These are phyloP conservation scores for Dasysyrphus albostriatus DNA, from an alignment of 2,888 invertebrate genomes.

Conservation along the genomic window DNA sequence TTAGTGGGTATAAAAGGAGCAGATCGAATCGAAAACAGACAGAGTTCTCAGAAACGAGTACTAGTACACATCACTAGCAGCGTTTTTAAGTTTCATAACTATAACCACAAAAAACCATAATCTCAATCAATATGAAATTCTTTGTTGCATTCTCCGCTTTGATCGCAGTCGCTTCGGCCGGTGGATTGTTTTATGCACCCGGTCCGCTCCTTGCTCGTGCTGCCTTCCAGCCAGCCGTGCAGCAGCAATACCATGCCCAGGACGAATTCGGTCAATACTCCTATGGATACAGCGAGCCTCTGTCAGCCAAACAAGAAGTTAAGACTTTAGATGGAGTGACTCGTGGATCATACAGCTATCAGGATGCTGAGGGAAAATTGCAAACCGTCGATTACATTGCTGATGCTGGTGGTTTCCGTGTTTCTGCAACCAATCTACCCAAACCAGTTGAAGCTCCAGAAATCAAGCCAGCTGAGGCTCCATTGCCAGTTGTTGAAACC, in stretches of 20 bases:
- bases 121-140: slow-evolving; percentile 79
- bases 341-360: slow-evolving; percentile 86
- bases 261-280: slow-evolving; percentile 87
- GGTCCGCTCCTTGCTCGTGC: slow-evolving; percentile 78
- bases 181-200: slow-evolving; percentile 77
- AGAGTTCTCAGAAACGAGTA: slow-evolving; percentile 80
- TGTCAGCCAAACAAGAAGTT: slow-evolving; percentile 86
- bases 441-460: slow-evolving; percentile 78
- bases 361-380: slow-evolving; percentile 86
- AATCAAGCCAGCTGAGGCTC: slow-evolving; percentile 64
- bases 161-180: slow-evolving; percentile 77
- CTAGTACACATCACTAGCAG: slow-evolving; percentile 79
- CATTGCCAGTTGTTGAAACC: slow-evolving; percentile 78
- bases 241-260: slow-evolving; percentile 86
- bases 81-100: slow-evolving; percentile 75
- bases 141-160: slow-evolving; percentile 78
- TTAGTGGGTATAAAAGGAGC: slow-evolving; percentile 81
- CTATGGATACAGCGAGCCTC: slow-evolving; percentile 87
- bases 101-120: slow-evolving; percentile 35
- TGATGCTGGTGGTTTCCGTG: slow-evolving; percentile 87
- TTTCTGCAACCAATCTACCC: slow-evolving; percentile 87
- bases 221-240: slow-evolving; percentile 82
- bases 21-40: slow-evolving; percentile 75
- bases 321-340: slow-evolving; percentile 86
- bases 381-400: slow-evolving; percentile 86